Conservation (phyloP, 2,113 vertebrate genomes). For the Pseudonaja textilis region DNA sequence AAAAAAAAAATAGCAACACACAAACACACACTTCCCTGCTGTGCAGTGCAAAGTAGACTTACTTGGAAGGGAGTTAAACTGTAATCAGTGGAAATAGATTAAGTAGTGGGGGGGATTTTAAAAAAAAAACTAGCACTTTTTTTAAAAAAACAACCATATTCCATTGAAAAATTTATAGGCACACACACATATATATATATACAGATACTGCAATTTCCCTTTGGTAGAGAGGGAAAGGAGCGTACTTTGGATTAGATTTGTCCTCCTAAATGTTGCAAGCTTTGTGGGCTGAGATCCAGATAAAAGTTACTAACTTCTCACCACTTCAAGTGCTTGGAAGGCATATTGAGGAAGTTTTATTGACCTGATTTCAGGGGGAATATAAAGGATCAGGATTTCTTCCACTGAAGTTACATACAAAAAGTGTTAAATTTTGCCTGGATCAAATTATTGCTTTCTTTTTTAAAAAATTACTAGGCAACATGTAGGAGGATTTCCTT, state of each 20-base stretch:
- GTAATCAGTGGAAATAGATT: neutral
- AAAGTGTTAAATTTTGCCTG: neutral
- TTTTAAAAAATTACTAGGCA: neutral
- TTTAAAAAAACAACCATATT: neutral
- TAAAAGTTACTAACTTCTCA: neutral
- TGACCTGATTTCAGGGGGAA: neutral
- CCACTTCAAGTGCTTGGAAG: neutral
- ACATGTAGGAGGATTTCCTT: constrained; percentile 20
- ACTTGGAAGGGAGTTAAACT: neutral
- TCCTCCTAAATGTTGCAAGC: neutral
- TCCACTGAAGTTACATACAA: neutral
- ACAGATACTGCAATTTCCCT: neutral
- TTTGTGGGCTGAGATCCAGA: neutral
- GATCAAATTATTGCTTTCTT: neutral
- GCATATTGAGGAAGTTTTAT: neutral
- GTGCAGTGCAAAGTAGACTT: neutral
- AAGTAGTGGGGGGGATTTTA: too few species aligned
- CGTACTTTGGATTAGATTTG: neutral
- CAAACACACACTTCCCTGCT: neutral
- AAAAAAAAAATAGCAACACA: neutral
- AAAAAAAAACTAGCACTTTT: too few species aligned
- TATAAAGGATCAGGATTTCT: neutral
- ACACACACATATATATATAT: neutral
- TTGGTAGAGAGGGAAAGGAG: neutral
- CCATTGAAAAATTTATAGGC: neutral